Evolutionary conservation across 1,140 invertebrate species (phyloP).

Genomic region (Ericerus pela): DNA sequence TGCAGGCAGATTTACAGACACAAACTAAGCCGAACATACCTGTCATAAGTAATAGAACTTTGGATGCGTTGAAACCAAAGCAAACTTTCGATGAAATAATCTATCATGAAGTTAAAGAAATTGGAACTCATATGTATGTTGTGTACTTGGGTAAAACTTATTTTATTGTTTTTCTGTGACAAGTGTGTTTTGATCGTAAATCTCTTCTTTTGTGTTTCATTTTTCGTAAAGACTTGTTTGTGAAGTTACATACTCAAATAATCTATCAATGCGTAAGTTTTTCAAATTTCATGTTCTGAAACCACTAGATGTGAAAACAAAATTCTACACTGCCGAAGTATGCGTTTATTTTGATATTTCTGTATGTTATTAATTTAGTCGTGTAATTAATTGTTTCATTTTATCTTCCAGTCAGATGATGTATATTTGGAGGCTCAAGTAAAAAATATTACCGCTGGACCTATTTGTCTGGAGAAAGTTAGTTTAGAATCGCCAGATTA

Average conservation of each 20-base stretch:
- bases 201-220: constrained; percentile 14
- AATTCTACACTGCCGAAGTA: constrained; percentile 92
- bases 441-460: constrained; percentile 77
- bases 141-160: too few species aligned
- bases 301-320: constrained; percentile 95
- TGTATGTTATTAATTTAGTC: constrained; percentile 8
- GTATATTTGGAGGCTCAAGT: constrained; percentile 94
- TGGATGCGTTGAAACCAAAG: constrained; percentile 51
- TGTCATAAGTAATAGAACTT: constrained; percentile 46
- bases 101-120: constrained; percentile 95
- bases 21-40: constrained; percentile 70
- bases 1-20: constrained; percentile 79
- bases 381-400: constrained; percentile 4
- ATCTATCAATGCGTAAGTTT: constrained; percentile 78
- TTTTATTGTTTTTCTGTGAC: not conserved
- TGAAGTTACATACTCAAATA: constrained; percentile 74
- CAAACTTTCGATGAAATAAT: constrained; percentile 87
- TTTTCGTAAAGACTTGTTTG: constrained; percentile 66
- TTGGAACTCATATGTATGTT: constrained; percentile 84
- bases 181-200: not conserved
- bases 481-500: constrained; percentile 76
- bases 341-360: constrained; percentile 12
- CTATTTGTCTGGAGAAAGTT: constrained; percentile 84
- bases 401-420: constrained; percentile 61
- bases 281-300: constrained; percentile 98